Percentiles rank a stretch among this genome's conserved stretches.
phyloP scores from a whole-genome alignment of 2,888 invertebrate species.

The Eupithecia pulchellata region DNA sequence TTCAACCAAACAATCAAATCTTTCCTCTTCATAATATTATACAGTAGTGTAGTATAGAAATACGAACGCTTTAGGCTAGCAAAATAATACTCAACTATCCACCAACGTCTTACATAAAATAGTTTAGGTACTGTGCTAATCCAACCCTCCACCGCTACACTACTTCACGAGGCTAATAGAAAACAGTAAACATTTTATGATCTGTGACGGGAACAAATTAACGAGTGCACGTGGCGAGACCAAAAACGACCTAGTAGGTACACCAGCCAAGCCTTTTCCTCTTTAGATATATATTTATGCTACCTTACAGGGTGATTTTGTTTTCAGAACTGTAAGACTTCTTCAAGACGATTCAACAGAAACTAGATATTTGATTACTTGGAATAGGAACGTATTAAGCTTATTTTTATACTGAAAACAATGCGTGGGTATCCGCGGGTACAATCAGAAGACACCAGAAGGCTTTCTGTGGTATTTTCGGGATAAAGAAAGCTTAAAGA shows the following conservation, averaged over 20 bases:
- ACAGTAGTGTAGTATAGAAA: too few species aligned
- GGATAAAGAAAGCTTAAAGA: background rate
- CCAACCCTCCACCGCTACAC: slow-evolving; percentile 11
- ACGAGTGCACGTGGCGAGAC: slow-evolving; percentile 67
- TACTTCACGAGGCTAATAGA: slow-evolving; percentile 59
- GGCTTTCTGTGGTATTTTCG: too few species aligned
- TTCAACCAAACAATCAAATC: too few species aligned
- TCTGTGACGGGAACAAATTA: slow-evolving; percentile 73
- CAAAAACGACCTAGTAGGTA: slow-evolving; percentile 56
- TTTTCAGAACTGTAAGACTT: too few species aligned
- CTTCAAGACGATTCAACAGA: too few species aligned
- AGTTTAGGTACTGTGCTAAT: background rate
- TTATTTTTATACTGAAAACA: too few species aligned
- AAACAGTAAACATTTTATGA: slow-evolving; percentile 76
- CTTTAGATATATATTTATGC: slow-evolving; percentile 69
- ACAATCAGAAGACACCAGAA: too few species aligned
- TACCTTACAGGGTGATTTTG: slow-evolving; percentile 21
- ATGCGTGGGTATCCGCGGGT: too few species aligned
- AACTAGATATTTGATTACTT: too few species aligned
- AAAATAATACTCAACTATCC: background rate
- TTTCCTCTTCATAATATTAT: too few species aligned
- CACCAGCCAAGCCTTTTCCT: slow-evolving; percentile 71
- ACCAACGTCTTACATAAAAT: background rate
- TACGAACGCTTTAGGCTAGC: background rate
- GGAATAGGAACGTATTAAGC: too few species aligned